phyloP scores from a whole-genome alignment of 2,113 vertebrate genomes.

The Enhydra lutris region DNA sequence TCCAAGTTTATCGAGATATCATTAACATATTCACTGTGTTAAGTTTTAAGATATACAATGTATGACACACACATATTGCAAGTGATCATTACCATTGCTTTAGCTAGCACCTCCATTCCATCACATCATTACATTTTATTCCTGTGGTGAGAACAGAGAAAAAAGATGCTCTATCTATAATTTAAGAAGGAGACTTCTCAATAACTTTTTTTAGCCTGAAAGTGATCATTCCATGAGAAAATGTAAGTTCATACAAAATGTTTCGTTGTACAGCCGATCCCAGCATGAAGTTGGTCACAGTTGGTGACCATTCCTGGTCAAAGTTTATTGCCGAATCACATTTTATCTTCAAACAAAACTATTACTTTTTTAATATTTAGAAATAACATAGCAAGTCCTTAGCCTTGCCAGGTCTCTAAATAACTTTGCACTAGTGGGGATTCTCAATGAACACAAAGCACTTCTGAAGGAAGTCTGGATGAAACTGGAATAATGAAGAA shows the following conservation, averaged over 20 bases:
- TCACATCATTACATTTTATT: neutral
- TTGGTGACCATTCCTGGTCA: neutral
- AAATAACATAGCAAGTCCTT: neutral
- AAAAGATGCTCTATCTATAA: neutral
- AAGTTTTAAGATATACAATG: neutral
- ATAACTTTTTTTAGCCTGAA: neutral
- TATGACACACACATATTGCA: neutral
- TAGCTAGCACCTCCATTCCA: neutral
- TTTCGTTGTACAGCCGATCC: neutral
- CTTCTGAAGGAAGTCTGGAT: neutral
- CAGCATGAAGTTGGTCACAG: neutral
- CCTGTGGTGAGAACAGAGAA: neutral
- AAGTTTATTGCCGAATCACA: neutral
- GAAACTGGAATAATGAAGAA: neutral
- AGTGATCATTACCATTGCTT: neutral
- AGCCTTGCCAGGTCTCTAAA: neutral
- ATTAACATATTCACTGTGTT: neutral
- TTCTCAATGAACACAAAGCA: neutral
- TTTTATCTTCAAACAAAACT: neutral
- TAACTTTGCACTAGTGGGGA: neutral
- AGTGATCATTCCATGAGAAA: neutral
- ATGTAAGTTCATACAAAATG: neutral
- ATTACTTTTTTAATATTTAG: neutral
- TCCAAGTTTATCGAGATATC: neutral
- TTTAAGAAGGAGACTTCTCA: neutral